Percentiles rank a stretch among this genome's conserved stretches.
Evolutionary conservation across 2,888 invertebrate genomes (phyloP).

Genomic region (Andricus quercusramuli): DNA sequence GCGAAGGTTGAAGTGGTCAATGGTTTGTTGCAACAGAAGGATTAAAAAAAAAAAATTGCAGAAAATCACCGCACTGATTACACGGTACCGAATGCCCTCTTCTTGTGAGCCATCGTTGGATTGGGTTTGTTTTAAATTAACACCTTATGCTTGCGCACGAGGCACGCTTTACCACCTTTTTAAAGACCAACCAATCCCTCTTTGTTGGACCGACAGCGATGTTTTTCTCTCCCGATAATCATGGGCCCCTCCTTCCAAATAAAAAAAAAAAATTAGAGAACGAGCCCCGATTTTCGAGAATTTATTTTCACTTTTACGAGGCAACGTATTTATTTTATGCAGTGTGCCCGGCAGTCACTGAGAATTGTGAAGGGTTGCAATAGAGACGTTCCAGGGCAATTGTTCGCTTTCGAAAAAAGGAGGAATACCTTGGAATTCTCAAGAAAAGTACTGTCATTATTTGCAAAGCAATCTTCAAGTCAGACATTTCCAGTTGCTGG

Average conservation of each 20-base stretch:
- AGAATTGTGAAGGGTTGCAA: not conserved
- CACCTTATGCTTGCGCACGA: conserved; percentile 66
- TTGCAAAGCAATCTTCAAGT: not conserved
- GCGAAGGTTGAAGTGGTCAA: conserved; percentile 58
- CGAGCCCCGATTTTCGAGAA: conserved; percentile 16
- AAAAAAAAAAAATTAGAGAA: no score
- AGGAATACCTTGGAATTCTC: not conserved
- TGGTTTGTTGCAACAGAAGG: conserved; percentile 57
- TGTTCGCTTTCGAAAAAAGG: conserved; percentile 11
- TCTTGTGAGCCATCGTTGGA: conserved; percentile 56
- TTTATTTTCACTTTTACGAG: conserved; percentile 38
- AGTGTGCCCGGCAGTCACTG: conserved; percentile 6
- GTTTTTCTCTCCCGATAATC: conserved; percentile 23
- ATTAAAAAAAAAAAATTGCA: conserved; percentile 53
- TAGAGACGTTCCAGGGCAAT: conserved; percentile 30
- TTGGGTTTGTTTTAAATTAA: conserved; percentile 76
- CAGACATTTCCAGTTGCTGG: not conserved
- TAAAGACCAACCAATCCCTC: conserved; percentile 52
- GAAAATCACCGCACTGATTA: conserved; percentile 70
- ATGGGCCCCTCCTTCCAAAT: not conserved
- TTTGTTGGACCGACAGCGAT: conserved; percentile 16
- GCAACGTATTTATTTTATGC: conserved; percentile 33
- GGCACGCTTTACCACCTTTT: conserved; percentile 76
- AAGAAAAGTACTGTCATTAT: conserved; percentile 23
- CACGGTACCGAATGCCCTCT: conserved; percentile 59